These are phyloP conservation scores for Champsocephalus esox DNA, from an alignment of 2,797 vertebrate genomes.

Conservation along the genomic window DNA sequence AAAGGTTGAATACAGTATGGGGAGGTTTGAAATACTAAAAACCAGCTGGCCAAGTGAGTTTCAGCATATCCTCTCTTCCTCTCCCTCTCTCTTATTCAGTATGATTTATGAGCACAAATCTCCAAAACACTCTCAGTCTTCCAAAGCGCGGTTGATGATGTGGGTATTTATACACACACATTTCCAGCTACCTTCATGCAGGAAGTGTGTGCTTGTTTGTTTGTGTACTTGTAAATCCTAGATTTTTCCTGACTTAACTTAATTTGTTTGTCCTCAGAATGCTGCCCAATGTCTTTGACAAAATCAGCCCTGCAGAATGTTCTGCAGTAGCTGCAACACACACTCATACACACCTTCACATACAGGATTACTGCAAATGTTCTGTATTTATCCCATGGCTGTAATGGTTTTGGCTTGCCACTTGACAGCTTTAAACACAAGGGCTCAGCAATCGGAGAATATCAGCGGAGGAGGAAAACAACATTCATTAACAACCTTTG, in stretches of 20 bases:
- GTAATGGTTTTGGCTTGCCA: slow-evolving; percentile 56
- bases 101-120: slow-evolving; percentile 73
- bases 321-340: slow-evolving; percentile 13
- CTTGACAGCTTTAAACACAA: slow-evolving; percentile 69
- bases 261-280: slow-evolving; percentile 61
- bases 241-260: slow-evolving; percentile 53
- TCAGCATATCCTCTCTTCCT: slow-evolving; percentile 25
- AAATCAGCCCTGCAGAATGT: slow-evolving; percentile 23
- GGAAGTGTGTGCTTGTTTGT: slow-evolving; percentile 22
- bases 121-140: slow-evolving; percentile 63
- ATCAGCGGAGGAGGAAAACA: slow-evolving; percentile 58
- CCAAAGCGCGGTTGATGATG: slow-evolving; percentile 61
- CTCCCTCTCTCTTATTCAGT: slow-evolving; percentile 36
- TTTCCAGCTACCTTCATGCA: slow-evolving; percentile 29
- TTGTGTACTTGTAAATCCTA: slow-evolving; percentile 27
- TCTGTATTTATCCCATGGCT: slow-evolving; percentile 59
- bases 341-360: slow-evolving; percentile 1
- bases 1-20: slow-evolving; percentile 30
- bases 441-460: slow-evolving; percentile 60
- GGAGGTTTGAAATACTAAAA: slow-evolving; percentile 47
- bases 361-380: slow-evolving; percentile 33
- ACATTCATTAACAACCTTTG: slow-evolving; percentile 71
- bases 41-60: slow-evolving; percentile 40
- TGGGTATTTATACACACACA: slow-evolving; percentile 64
- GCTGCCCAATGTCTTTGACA: slow-evolving; percentile 55